Base-by-base conservation (phyloP, 2,797 vertebrate species). In the Cryptoblepharus egeriae region DNA sequence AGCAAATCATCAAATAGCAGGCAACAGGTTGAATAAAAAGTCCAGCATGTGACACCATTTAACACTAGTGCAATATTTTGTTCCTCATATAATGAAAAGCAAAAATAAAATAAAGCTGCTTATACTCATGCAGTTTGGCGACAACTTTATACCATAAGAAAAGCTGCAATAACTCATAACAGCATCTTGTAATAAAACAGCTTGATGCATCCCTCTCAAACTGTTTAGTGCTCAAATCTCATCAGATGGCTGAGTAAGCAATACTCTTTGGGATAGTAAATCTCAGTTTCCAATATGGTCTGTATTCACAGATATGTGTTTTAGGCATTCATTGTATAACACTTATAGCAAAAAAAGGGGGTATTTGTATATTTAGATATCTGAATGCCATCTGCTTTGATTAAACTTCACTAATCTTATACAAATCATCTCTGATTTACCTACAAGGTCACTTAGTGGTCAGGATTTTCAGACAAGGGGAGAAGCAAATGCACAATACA, bases 231-330 rank as follows among this genome's bases (percentile, higher is more conserved):
- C 89, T 94, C 93, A 86, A 70, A 95, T 94, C 94, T 95, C 94
- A 95, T 96, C 95, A 96, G 95, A 96, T 95, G 95, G 95, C 95
- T 95, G 95, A 95, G 93, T 95, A 95, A 96, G 95, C 94, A 94
- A 94, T 95, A 95, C 95, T 95, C 94, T 95, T 94, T 0, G 92
- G 95, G 95, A 94, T 94, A 95, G 93, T 95, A 96, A 96, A 96
- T 95, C 95, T 95, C 93, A 94, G 93, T 85, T 95, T 95, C 95
- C 95, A 96, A 95, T 96, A 96, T 95, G 95, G 85, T 95, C 93
- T 94, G 69, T 91, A 93, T 93, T 93, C 94, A 95, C 92, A 94
- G 93, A 92, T 89, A 88, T 67, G 69, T 87, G 85, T 90, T 94
- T 92, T 70, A 75, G 9, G 88, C 82, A 90, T 93, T 91, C 90